These are phyloP conservation scores for Synanthedon myopaeformis DNA, from an alignment of 2,888 invertebrate genomes.

Conservation along the genomic window DNA sequence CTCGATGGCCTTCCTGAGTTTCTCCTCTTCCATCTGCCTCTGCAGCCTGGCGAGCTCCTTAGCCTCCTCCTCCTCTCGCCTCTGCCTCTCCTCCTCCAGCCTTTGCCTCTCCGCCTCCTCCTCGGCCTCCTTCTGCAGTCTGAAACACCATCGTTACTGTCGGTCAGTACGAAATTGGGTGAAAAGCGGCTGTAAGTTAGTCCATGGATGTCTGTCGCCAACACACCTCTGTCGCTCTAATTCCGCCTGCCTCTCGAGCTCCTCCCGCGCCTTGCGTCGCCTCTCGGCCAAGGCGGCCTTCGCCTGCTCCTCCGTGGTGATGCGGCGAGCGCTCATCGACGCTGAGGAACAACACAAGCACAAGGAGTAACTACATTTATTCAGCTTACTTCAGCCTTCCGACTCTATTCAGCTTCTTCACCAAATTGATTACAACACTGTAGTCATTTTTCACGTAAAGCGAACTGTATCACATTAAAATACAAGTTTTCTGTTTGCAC, in stretches of 20 bases:
- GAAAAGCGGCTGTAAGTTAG: background rate
- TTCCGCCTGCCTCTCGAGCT: constrained; percentile 91
- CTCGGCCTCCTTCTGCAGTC: constrained; percentile 66
- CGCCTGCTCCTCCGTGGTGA: constrained; percentile 92
- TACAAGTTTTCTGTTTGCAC: background rate
- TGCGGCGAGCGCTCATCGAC: constrained; percentile 60
- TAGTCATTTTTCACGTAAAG: too few species aligned
- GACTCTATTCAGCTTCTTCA: too few species aligned
- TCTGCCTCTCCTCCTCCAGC: constrained; percentile 87
- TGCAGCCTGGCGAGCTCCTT: constrained; percentile 83
- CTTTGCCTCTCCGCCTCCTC: constrained; percentile 79
- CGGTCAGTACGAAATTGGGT: background rate
- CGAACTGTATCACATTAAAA: background rate
- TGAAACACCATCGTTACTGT: constrained; percentile 19
- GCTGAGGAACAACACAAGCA: constrained; percentile 27
- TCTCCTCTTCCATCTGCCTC: constrained; percentile 84
- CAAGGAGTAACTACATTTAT: background rate
- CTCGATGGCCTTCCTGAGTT: constrained; percentile 85
- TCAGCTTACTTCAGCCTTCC: background rate
- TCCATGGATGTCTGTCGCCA: too few species aligned
- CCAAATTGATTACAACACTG: too few species aligned
- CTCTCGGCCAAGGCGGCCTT: constrained; percentile 94
- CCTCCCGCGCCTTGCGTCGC: constrained; percentile 87
- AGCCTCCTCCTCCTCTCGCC: constrained; percentile 84
- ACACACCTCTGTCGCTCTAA: constrained; percentile 74